phyloP scores from a whole-genome alignment of 2,113 vertebrate genomes.

The Leucopsar rothschildi region DNA sequence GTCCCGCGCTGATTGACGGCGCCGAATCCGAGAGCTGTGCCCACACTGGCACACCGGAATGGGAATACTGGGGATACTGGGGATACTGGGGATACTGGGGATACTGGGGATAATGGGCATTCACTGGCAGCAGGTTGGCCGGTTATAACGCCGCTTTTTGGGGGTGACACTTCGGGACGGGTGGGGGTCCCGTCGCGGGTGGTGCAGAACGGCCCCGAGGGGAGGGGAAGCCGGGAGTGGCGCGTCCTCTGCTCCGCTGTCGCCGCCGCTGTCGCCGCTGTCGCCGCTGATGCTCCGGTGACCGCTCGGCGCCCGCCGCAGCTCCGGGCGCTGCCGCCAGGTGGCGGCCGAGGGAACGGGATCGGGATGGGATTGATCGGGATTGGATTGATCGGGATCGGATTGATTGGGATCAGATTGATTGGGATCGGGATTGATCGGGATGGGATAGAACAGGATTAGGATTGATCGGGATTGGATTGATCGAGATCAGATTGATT shows the following conservation, averaged over 20 bases:
- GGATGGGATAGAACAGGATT: too few species aligned
- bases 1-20: not conserved
- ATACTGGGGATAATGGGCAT: not conserved
- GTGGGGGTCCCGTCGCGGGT: rapidly evolving
- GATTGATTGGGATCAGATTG: too few species aligned
- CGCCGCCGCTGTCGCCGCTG: not conserved
- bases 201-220: not conserved
- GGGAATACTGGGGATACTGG: not conserved
- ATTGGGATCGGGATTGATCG: too few species aligned
- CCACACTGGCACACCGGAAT: too few species aligned
- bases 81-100: rapidly evolving
- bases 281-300: not conserved
- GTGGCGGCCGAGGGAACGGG: constrained; percentile 59
- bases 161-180: rapidly evolving
- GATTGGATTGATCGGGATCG: not conserved
- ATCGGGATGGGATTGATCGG: not conserved
- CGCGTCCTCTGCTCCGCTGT: not conserved
- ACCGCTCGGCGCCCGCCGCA: not conserved
- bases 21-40: rapidly evolving
- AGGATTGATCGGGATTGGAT: too few species aligned
- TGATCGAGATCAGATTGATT: not conserved
- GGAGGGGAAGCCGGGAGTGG: rapidly evolving
- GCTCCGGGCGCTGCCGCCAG: constrained; percentile 24
- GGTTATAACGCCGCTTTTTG: rapidly evolving
- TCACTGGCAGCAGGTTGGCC: not conserved